These are phyloP conservation scores for Dorcus parallelipipedus DNA, from an alignment of 2,888 invertebrate genomes.

Conservation along the genomic window DNA sequence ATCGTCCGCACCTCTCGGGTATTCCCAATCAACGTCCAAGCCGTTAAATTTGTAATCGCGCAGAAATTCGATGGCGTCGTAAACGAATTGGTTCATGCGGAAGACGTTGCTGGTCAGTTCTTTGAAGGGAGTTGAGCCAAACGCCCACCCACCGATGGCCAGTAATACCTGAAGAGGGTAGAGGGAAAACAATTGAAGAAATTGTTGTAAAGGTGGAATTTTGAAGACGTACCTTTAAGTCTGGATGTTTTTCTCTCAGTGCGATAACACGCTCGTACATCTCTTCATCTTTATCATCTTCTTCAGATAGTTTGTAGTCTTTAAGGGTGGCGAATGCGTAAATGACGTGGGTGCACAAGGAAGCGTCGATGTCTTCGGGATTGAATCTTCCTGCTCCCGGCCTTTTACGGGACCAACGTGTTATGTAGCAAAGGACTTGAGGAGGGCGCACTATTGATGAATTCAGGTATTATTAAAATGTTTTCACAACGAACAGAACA, in stretches of 20 bases:
- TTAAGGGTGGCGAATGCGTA: constrained; percentile 92
- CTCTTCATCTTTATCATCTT: constrained; percentile 76
- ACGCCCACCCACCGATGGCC: constrained; percentile 95
- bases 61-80: constrained; percentile 90
- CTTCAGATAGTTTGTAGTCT: constrained; percentile 77
- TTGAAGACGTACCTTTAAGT: constrained; percentile 64
- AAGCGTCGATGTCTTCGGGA: constrained; percentile 85
- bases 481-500: too few species aligned
- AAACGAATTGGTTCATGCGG: constrained; percentile 93
- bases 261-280: constrained; percentile 84
- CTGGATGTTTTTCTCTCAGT: constrained; percentile 82
- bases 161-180: constrained; percentile 61
- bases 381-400: constrained; percentile 84
- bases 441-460: constrained; percentile 67
- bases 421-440: constrained; percentile 91
- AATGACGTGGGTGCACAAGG: constrained; percentile 90
- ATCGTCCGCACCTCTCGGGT: constrained; percentile 87
- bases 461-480: too few species aligned
- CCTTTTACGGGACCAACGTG: constrained; percentile 93
- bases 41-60: constrained; percentile 90
- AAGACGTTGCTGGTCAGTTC: constrained; percentile 87
- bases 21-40: constrained; percentile 92
- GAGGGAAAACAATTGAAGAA: not conserved
- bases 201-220: not conserved
- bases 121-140: constrained; percentile 92